Evolutionary conservation across 2,113 vertebrate genomes (phyloP).

Genomic region (Psittacula cyanocephala): DNA sequence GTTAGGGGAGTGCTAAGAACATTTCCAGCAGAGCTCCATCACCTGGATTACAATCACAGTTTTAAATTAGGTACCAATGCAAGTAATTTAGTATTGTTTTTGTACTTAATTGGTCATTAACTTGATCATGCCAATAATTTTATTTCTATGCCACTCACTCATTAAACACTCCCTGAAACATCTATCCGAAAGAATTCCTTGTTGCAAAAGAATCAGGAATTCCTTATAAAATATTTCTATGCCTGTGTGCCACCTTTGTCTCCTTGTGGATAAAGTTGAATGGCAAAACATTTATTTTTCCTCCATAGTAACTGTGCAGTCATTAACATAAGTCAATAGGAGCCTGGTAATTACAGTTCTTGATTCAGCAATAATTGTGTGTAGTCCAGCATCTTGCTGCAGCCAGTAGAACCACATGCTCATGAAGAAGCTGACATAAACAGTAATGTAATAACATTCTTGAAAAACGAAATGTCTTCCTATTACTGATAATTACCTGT

Average conservation of each 20-base stretch:
- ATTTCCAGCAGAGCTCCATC: constrained; percentile 69
- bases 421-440: background rate
- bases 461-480: background rate
- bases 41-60: constrained; percentile 67
- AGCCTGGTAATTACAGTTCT: background rate
- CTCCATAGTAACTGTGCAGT: background rate
- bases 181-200: background rate
- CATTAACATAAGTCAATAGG: background rate
- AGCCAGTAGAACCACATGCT: background rate
- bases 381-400: background rate
- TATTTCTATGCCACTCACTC: constrained; percentile 55
- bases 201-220: background rate
- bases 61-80: constrained; percentile 68
- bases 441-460: background rate
- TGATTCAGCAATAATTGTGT: background rate
- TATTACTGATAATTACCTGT: background rate
- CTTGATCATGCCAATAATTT: constrained; percentile 67
- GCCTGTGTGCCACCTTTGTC: background rate
- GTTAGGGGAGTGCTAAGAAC: constrained; percentile 66
- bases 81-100: constrained; percentile 66
- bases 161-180: constrained; percentile 43
- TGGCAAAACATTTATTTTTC: background rate
- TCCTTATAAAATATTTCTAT: background rate
- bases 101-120: constrained; percentile 70
- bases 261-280: background rate